These are phyloP conservation scores for Antheraea yamamai DNA, from an alignment of 2,888 invertebrate species.

Conservation along the genomic window DNA sequence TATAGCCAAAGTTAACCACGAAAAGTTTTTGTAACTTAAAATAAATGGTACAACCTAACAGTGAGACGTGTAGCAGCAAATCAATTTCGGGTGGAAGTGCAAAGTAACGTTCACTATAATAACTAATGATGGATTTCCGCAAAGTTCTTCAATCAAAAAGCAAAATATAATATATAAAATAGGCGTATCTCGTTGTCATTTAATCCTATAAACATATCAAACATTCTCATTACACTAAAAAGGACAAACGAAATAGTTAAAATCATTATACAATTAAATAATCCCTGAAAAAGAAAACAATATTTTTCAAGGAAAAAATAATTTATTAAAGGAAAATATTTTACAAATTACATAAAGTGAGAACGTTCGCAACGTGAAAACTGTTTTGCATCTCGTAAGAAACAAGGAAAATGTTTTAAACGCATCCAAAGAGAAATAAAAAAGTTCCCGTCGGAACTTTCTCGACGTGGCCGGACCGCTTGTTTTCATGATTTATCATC, in stretches of 20 bases:
- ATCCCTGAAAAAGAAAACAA: neutral
- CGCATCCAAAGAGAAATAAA: constrained; percentile 22
- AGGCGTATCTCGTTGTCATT: no score
- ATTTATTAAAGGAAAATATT: constrained; percentile 10
- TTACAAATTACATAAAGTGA: constrained; percentile 18
- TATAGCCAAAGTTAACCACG: no score
- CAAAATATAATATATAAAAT: no score
- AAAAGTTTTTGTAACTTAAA: no score
- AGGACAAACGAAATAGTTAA: neutral
- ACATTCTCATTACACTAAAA: neutral
- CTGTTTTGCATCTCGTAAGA: constrained; percentile 21
- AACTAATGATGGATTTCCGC: no score
- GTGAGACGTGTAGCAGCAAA: no score
- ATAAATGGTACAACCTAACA: no score
- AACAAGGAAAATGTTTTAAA: constrained; percentile 25
- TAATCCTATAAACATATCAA: no score
- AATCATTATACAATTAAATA: neutral
- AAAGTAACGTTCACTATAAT: no score
- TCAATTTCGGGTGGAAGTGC: no score
- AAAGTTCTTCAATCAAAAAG: no score
- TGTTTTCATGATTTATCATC: constrained; percentile 17
- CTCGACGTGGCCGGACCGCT: neutral
- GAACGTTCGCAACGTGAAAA: constrained; percentile 18
- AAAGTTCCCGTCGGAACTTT: constrained; percentile 16
- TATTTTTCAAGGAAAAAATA: neutral